Evolutionary conservation across 2,113 vertebrate species (phyloP).

Genomic region (Aramus guarauna): DNA sequence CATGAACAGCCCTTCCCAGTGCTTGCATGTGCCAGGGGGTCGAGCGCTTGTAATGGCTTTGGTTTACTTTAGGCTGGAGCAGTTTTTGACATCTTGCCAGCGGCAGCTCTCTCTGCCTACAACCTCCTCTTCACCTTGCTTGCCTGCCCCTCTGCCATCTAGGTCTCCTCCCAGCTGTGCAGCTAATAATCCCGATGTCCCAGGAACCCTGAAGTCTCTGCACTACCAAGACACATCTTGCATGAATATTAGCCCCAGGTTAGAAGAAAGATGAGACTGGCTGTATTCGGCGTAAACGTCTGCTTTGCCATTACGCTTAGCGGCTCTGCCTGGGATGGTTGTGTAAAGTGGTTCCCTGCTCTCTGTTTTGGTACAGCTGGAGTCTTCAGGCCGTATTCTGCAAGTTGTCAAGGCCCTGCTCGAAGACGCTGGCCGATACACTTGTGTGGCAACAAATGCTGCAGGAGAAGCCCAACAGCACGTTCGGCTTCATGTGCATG

Average conservation of each 20-base stretch:
- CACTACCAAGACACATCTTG: background rate
- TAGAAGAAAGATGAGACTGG: background rate
- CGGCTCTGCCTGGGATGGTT: background rate
- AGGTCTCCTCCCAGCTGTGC: background rate
- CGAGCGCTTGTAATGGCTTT: background rate
- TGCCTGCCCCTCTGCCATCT: background rate
- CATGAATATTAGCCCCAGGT: background rate
- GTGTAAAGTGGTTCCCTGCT: conserved; percentile 21
- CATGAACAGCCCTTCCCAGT: background rate
- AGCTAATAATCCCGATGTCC: background rate
- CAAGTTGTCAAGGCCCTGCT: conserved; percentile 78
- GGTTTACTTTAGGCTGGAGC: background rate
- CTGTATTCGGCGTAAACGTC: background rate
- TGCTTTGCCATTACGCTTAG: background rate
- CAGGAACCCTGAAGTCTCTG: background rate
- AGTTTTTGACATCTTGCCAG: background rate
- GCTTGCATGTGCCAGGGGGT: background rate
- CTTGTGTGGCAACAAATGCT: conserved; percentile 92
- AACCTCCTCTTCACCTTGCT: background rate
- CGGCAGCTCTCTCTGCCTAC: background rate
- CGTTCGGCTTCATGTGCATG: conserved; percentile 85
- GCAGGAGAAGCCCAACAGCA: conserved; percentile 92
- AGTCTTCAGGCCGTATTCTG: conserved; percentile 85
- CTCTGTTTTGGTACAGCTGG: conserved; percentile 82
- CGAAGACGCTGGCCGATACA: conserved; percentile 89